A percentile compares a stretch with the other conserved stretches of the same genome.
phyloP scores from a whole-genome alignment of 2,888 invertebrate genomes.

The Stictocephala bisonia region DNA sequence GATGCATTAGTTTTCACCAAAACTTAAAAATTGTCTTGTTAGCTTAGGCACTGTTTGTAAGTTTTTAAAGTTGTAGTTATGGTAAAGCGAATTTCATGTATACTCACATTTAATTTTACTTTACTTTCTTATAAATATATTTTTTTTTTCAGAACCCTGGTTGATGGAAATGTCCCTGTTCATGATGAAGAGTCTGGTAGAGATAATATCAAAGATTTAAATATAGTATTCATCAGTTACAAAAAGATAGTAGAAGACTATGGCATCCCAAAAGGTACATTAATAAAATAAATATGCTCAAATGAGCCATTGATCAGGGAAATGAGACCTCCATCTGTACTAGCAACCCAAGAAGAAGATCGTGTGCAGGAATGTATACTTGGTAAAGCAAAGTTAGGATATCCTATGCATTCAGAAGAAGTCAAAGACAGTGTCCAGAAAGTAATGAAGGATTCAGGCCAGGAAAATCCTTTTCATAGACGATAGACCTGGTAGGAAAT shows the following conservation, averaged over 20 bases:
- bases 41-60: no score
- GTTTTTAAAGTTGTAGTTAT: no score
- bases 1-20: not conserved
- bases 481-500: not conserved
- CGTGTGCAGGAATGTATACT: conserved; percentile 49
- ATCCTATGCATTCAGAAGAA: conserved; percentile 58
- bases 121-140: not conserved
- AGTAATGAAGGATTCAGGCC: not conserved
- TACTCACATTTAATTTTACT: not conserved
- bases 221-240: not conserved
- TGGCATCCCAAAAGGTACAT: conserved; percentile 4
- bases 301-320: not conserved
- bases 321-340: not conserved
- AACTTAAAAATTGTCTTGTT: no score
- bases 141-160: not conserved
- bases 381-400: conserved; percentile 55
- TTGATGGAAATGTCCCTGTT: not conserved
- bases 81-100: not conserved
- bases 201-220: not conserved
- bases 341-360: not conserved
- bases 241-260: not conserved
- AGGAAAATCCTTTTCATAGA: not conserved
- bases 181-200: not conserved
- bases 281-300: not conserved
- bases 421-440: not conserved